A percentile compares a stretch with the other conserved stretches of the same genome.
These are phyloP conservation scores for Gila orcuttii DNA, from an alignment of 2,113 vertebrate species.

Conservation along the genomic window DNA sequence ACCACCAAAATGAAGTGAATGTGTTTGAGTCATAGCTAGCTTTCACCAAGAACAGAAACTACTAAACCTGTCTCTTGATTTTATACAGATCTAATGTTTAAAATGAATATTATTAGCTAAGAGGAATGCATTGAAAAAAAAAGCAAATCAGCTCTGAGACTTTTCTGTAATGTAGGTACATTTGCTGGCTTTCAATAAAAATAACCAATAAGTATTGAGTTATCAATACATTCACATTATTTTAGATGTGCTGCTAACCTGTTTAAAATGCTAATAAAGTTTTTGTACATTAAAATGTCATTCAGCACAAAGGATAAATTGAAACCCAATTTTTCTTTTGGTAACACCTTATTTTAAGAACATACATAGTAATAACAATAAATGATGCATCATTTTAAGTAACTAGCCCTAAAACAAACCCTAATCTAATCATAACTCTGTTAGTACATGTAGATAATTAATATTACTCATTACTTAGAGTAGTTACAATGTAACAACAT, in stretches of 20 bases:
- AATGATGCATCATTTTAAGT: too few relatives aligned
- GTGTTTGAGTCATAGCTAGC: neutral
- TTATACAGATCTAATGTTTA: neutral
- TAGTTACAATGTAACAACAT: too few relatives aligned
- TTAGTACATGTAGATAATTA: too few relatives aligned
- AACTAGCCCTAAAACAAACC: too few relatives aligned
- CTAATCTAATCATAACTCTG: too few relatives aligned
- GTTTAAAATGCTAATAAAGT: neutral
- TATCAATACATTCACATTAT: neutral
- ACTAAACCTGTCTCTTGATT: neutral
- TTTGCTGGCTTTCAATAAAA: too few relatives aligned
- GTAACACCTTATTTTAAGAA: too few relatives aligned
- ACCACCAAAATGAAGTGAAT: neutral
- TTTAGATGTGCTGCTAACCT: neutral
- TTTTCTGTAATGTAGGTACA: too few relatives aligned
- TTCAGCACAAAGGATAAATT: neutral
- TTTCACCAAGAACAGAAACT: neutral
- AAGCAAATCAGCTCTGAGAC: too few relatives aligned
- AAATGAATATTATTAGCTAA: neutral
- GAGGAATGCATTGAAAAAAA: neutral
- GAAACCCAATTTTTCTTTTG: neutral
- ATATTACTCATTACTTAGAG: too few relatives aligned
- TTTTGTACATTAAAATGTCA: neutral
- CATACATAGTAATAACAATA: too few relatives aligned
- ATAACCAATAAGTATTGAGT: too few relatives aligned